These are phyloP conservation scores for Nasonia longicornis DNA, from an alignment of 1,140 invertebrate species.

Conservation along the genomic window DNA sequence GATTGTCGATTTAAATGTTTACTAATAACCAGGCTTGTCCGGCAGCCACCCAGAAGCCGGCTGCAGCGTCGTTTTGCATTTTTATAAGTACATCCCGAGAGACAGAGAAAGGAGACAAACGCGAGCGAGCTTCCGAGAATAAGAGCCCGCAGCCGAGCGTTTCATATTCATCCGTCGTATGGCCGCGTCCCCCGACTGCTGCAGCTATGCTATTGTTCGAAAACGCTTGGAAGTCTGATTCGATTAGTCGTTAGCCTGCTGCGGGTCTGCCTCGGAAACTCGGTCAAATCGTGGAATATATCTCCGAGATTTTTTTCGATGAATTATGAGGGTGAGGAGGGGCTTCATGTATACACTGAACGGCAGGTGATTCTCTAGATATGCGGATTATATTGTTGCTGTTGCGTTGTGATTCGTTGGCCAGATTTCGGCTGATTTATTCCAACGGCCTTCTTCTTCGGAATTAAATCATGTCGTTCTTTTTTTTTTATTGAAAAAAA, in stretches of 20 bases:
- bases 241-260: slow-evolving; percentile 37
- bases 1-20: slow-evolving; percentile 71
- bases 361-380: background rate
- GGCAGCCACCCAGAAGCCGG: slow-evolving; percentile 68
- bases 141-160: slow-evolving; percentile 44
- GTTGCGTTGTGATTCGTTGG: background rate
- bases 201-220: slow-evolving; percentile 30
- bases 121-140: slow-evolving; percentile 53
- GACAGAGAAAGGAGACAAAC: background rate
- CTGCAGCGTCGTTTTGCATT: slow-evolving; percentile 65
- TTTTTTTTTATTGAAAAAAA: too few relatives aligned
- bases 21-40: slow-evolving; percentile 70
- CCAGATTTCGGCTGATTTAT: background rate
- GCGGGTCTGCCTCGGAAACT: slow-evolving; percentile 7
- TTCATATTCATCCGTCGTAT: slow-evolving; percentile 62
- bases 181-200: slow-evolving; percentile 22
- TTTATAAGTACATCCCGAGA: slow-evolving; percentile 66
- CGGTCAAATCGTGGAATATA: slow-evolving; percentile 26
- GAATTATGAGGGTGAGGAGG: too few relatives aligned
- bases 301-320: slow-evolving; percentile 14
- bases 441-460: background rate
- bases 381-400: background rate
- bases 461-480: background rate
- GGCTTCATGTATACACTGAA: background rate
- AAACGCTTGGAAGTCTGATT: slow-evolving; percentile 32